Percentiles rank a stretch among this genome's conserved stretches.
Evolutionary conservation across 2,888 invertebrate genomes (phyloP).

Genomic region (Ariolimax columbianus): DNA sequence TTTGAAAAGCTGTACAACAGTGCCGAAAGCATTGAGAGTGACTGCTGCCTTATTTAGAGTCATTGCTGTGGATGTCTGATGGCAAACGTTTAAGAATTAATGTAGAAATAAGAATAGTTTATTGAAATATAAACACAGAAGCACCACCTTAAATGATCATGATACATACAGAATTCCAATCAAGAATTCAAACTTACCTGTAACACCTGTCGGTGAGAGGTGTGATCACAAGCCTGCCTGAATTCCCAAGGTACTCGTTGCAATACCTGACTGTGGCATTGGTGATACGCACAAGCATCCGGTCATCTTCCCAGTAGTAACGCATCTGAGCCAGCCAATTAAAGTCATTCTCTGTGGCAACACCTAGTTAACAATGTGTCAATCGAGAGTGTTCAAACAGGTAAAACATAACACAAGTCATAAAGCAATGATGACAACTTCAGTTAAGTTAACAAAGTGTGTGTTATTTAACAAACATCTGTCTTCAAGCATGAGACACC

Average conservation of each 20-base stretch:
- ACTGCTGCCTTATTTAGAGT: too few species aligned
- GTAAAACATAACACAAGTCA: not conserved
- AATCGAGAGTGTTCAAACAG: not conserved
- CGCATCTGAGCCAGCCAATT: conserved; percentile 93
- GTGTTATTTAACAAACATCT: too few species aligned
- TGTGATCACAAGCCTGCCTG: conserved; percentile 90
- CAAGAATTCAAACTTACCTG: conserved; percentile 10
- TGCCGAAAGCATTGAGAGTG: too few species aligned
- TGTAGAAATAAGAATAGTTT: too few species aligned
- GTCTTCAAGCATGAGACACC: too few species aligned
- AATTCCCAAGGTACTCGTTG: conserved; percentile 95
- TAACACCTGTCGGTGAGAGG: conserved; percentile 76
- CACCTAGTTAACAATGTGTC: conserved; percentile 75
- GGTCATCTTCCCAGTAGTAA: conserved; percentile 83
- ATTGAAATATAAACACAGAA: too few species aligned
- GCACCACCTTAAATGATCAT: not conserved
- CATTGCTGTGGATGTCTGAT: too few species aligned
- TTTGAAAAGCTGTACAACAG: too few species aligned
- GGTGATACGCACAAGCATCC: conserved; percentile 86
- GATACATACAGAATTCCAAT: not conserved
- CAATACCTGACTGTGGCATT: conserved; percentile 93
- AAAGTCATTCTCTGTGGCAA: conserved; percentile 88
- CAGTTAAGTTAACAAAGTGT: too few species aligned
- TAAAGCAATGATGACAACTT: too few species aligned
- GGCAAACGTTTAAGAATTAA: too few species aligned